Base-by-base conservation (phyloP, 1,140 invertebrate species). In the Drosophila bocki region DNA sequence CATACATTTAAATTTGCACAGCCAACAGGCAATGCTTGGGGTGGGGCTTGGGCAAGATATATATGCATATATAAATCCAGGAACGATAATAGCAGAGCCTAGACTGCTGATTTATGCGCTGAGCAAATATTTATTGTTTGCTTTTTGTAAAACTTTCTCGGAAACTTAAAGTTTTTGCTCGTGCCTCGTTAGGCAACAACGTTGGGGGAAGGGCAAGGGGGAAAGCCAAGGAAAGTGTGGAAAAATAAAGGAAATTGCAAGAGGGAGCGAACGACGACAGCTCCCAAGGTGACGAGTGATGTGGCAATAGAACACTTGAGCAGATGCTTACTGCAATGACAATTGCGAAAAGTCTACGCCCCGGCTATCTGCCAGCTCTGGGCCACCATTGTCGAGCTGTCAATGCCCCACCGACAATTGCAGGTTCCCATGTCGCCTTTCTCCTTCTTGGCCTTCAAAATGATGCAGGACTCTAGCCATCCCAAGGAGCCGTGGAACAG, bases 1-100 rank as follows among this genome's bases (percentile, higher is more conserved):
- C 84, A 87, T 87, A 83, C 61, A 87, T 87, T 87, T 83, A 83
- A 87, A 87, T 83, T 88, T 69, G 32, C 70, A 74, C 79, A 70
- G 70, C 77, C 82, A 88, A 87, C 71, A 80, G 63, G 76, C 65
- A 61, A 80, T 47, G 67, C 77, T 71, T 54, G 33, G 82, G 72
- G 67, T 15, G 74, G 78, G 60, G 64, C 32, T 51, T 19, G 17
- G 8, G 59, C n/a, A 39, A 35, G 51, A 58, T 39, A 50, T 59
- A 57, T 72, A 32, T 54, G 57, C 32, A 44, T 50, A 77, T 19
- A 59, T 19, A 68, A 39, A 59, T 56, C 53, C 79, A 77, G 80
- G 45, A 62, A 63, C 48, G 80, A 80, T 87, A 87, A 87, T 87
- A 78, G 75, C 70, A 51, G 68, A 67, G 80, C 72, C 75, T 80